Evolutionary conservation across 2,888 invertebrate species (phyloP), one percentile per base, ranked within the genome.

Genomic region (Phasia obesa): DNA sequence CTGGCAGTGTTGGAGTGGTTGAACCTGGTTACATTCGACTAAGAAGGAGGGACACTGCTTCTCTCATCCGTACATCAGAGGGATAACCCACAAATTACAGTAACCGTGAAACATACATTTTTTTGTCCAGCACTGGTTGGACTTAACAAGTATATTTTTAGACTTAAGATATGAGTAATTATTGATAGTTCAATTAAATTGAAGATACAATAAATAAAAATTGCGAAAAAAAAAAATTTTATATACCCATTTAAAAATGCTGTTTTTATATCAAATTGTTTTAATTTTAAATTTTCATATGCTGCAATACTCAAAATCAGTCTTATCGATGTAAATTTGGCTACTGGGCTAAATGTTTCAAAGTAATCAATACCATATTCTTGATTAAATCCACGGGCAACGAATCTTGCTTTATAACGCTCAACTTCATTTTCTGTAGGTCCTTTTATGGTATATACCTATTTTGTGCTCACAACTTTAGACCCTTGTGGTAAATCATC

Each of bases 311-410:
- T 65, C 53, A 64, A 81, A 65, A 70, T 86, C 59, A 70, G 47
- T 60, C 80, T 38, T 67, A 80, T 53, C 4, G 77, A 77, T 31
- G 67, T 53, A 31, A 60, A 67, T 53, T 74, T 79, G 15, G 44
- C 60, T 42, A 62, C 42, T 35, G 70, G 57, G 55, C 47, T 70
- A 59, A 85, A 85, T 2, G 84, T 85, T 81, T 86, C 84, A 2
- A 62, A 35, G 44, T 85, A 85, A n/a, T 85, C 84, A 0, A 85
- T 25, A 17, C 83, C 85, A 53, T 81, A 60, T 59, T 59, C 38
- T 44, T 60, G 60, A 25, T 42, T 42, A 25, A 42, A 60, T 13
- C 59, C 59, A 71, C 85, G 49, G 15, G 57, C 73, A 23, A 85
- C 79, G 49, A 84, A 55, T 23, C 82, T 59, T 42, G 80, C 82